phyloP scores from a whole-genome alignment of 1,140 invertebrate genomes.

The Lucilia sericata region DNA sequence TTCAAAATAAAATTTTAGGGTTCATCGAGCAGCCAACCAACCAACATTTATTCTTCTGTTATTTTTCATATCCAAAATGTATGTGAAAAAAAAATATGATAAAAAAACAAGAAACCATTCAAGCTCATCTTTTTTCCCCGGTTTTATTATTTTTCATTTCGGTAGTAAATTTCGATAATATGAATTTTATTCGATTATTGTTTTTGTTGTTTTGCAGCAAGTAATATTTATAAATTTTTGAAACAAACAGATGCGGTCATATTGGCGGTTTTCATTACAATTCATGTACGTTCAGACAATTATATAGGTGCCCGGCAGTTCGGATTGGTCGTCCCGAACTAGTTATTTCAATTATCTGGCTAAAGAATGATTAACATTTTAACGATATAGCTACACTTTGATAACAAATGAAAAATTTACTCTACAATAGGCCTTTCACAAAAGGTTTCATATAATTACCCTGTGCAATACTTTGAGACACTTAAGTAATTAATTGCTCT shows the following conservation, averaged over 20 bases:
- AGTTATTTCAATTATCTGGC: no score
- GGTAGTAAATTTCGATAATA: neutral
- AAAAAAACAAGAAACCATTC: neutral
- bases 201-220: neutral
- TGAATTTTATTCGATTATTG: slow-evolving; percentile 11
- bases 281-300: neutral
- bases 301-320: no score
- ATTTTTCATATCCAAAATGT: neutral
- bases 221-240: slow-evolving; percentile 6
- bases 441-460: no score
- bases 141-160: neutral
- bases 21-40: slow-evolving; percentile 10
- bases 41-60: slow-evolving; percentile 6
- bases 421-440: no score
- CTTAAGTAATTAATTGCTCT: no score
- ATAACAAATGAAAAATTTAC: no score
- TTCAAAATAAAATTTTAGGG: slow-evolving; percentile 12
- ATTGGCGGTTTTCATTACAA: slow-evolving; percentile 26
- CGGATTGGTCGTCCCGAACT: no score
- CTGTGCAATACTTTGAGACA: no score
- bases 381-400: no score
- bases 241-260: slow-evolving; percentile 35
- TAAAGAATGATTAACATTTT: no score
- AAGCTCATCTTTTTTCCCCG: neutral
- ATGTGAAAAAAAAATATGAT: neutral